Conservation (phyloP, 1,140 invertebrate genomes). For the Gonioctena quinquepunctata region DNA sequence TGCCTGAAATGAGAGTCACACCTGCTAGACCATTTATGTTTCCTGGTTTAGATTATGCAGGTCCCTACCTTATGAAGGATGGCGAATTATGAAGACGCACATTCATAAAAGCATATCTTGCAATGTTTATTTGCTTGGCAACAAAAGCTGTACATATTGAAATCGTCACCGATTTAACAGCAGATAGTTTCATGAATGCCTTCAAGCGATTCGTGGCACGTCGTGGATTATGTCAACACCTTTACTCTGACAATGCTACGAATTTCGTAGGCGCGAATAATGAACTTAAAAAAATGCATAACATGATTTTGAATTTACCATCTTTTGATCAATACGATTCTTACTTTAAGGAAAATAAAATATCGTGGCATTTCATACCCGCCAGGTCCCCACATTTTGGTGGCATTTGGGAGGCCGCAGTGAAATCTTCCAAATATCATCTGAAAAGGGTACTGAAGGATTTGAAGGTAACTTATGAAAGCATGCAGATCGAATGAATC, state of each 20-base stretch:
- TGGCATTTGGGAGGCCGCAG: conserved; percentile 20
- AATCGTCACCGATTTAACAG: conserved; percentile 43
- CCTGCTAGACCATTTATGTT: conserved; percentile 1
- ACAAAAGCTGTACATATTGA: conserved; percentile 56
- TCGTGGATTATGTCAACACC: conserved; percentile 37
- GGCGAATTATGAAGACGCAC: conserved; percentile 32
- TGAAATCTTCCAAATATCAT: conserved; percentile 19
- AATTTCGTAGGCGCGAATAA: conserved; percentile 49
- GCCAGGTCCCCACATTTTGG: conserved; percentile 36
- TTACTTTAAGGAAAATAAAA: neutral
- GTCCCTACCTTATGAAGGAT: conserved; percentile 52
- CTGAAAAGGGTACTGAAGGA: conserved; percentile 19
- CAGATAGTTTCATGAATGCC: conserved; percentile 49
- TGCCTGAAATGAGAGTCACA: conserved; percentile 38
- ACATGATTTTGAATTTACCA: neutral
- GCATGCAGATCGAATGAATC: conserved; percentile 26
- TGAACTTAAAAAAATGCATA: neutral
- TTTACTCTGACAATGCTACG: conserved; percentile 53
- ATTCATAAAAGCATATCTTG: conserved; percentile 30
- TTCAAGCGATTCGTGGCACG: conserved; percentile 51
- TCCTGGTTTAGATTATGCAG: conserved; percentile 30
- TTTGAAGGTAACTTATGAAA: conserved; percentile 23
- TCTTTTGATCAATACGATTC: neutral
- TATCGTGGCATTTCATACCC: conserved; percentile 48
- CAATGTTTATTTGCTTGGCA: conserved; percentile 26